Base-by-base conservation (phyloP, 2,113 vertebrate genomes). In the Nicator chloris region DNA sequence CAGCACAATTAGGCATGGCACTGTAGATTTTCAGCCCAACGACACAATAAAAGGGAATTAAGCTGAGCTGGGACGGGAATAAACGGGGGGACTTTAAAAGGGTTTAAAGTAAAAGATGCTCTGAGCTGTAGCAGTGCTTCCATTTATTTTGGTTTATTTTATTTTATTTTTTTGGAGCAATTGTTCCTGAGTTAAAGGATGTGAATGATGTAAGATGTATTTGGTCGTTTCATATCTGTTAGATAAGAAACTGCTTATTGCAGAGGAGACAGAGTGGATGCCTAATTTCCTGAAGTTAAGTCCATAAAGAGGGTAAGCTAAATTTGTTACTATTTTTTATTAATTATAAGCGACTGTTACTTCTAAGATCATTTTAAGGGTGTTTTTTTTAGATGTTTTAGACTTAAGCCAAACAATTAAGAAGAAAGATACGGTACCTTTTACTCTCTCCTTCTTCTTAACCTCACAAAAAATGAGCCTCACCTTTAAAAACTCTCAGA, bases 341-440 rank as follows among this genome's bases (percentile, higher is more conserved):
- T 60, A 88, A 92, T 94, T 90, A 88, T 90, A 88, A 95, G 87
- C 42, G 6, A 56, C 71, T 90, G 71, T 88, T 95, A 94, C 72
- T 94, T 96, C 81, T 68, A 88, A 92, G 79, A 94, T 73, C 31
- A 83, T 95, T 82, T 92, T 81, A 90, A 93, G 56, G 60, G 85
- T 68, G 75, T 51, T 91, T 84, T 54, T 84, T 59, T 50, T 75
- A 53, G 83, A 80, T 66, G 93, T 37, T 93, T 96, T 40, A 96
- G 92, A 94, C 76, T 78, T 88, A 94, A 96, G 85, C 22, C 92
- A 92, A 94, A 81, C 83, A 86, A 95, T 95, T 91, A 93, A 96
- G 96, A 97, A 91, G 96, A 96, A 97, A 96, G 77, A 96, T 90
- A 93, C 95, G 39, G 89, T 96, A 96, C 92, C 81, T 96, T 97